A percentile compares a stretch with the other conserved stretches of the same genome.
Conservation (phyloP, 2,797 vertebrate species). For the Potorous gilbertii region DNA sequence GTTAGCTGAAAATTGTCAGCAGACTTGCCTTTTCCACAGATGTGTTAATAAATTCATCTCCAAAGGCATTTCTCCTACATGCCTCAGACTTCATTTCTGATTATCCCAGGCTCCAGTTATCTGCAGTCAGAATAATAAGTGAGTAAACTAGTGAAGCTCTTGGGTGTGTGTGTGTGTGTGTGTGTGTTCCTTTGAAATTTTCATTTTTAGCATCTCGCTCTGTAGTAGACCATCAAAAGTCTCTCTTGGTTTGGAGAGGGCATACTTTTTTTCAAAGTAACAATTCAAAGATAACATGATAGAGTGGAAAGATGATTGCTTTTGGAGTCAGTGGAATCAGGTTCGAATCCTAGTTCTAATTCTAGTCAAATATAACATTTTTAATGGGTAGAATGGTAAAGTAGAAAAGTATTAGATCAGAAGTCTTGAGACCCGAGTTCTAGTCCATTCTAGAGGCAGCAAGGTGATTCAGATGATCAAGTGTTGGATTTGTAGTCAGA, state of each 20-base stretch:
- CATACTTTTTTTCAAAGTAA: not conserved
- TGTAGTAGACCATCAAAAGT: not conserved
- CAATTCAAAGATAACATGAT: not conserved
- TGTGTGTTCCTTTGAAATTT: not conserved
- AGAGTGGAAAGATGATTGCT: not conserved
- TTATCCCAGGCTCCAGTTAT: not conserved
- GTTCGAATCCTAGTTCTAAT: not conserved
- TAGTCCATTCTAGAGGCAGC: not conserved
- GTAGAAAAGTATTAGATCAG: not conserved
- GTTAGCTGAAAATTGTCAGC: not conserved
- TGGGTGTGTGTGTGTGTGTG: not conserved
- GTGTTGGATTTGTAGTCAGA: not conserved
- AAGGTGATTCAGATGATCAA: not conserved
- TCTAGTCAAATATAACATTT: not conserved
- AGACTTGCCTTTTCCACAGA: not conserved
- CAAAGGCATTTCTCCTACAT: slow-evolving; percentile 19
- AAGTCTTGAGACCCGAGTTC: not conserved
- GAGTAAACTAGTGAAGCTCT: not conserved
- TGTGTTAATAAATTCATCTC: slow-evolving; percentile 8
- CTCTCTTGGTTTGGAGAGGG: not conserved
- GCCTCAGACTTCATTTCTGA: slow-evolving; percentile 15
- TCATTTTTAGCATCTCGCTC: not conserved
- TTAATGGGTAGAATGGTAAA: not conserved
- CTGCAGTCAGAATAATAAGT: slow-evolving; percentile 6
- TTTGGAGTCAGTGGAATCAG: not conserved